phyloP scores from a whole-genome alignment of 1,140 invertebrate species.

The Plutomurus gul region DNA sequence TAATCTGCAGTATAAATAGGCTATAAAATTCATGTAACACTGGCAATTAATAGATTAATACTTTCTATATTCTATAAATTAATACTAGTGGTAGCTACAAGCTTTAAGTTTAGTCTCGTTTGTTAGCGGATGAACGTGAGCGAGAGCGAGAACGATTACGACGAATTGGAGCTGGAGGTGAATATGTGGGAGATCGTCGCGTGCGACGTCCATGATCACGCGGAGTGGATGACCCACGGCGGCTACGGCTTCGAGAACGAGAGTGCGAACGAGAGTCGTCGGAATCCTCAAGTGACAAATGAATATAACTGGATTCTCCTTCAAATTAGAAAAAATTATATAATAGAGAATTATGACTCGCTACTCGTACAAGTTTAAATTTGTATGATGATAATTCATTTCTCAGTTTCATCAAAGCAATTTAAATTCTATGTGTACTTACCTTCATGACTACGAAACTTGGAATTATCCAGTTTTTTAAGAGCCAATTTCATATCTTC shows the following conservation, averaged over 20 bases:
- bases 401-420: too few relatives aligned
- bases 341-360: too few relatives aligned
- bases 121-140: background rate
- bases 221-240: background rate
- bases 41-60: too few relatives aligned
- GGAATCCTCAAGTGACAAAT: conserved; percentile 3
- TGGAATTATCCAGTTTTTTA: conserved; percentile 94
- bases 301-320: conserved; percentile 23
- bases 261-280: conserved; percentile 8
- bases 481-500: conserved; percentile 99
- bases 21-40: too few relatives aligned
- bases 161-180: background rate
- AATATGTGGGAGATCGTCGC: conserved; percentile 14
- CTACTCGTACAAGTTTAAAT: too few relatives aligned
- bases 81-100: too few relatives aligned
- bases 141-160: background rate
- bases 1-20: too few relatives aligned
- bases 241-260: background rate
- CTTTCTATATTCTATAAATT: too few relatives aligned
- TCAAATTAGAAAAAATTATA: too few relatives aligned
- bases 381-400: too few relatives aligned
- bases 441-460: conserved; percentile 11
- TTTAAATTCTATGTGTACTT: too few relatives aligned
- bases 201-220: background rate
- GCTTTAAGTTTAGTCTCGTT: background rate